Base-by-base conservation (phyloP, 2,797 vertebrate genomes). In the Dendrocincla tyrannina region DNA sequence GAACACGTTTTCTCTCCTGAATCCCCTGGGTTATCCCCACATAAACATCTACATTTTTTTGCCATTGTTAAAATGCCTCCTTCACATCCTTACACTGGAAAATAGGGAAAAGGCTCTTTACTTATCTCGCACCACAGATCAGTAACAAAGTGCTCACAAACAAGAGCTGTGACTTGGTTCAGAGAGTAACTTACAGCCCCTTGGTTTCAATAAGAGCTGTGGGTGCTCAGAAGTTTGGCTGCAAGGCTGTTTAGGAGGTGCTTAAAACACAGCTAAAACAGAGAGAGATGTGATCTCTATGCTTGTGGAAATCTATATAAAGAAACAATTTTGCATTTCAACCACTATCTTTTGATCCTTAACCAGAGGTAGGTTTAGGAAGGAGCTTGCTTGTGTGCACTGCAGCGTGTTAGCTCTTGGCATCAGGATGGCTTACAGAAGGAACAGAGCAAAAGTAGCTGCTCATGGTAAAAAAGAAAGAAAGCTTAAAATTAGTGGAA, bases 261-360 rank as follows among this genome's bases (percentile, higher is more conserved):
- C 25, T 87, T 91, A 64, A 91, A 90, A 81, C 56, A 79, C 47
- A 86, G 52, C 76, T 64, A 55, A 88, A 93, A 52, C 46, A 59
- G 46, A 80, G 49, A 72, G 70, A 56, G 50, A 59, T 86, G 69
- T 70, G 69, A 82, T 84, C 73, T 91, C 73, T 30, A 1, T 20
- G 32, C 44, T 68, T 67, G 76, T 70, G 85, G 79, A 93, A 86
- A 92, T 74, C 66, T 91, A 73, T 49, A 75, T 95, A 89, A 95
- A 66, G 89, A 90, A 95, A 81, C 37, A 56, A 69, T 88, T 86
- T 79, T 92, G 33, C 55, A 18, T 78, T 91, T 88, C 58, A 88
- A 72, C 78, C 72, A 25, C 69, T 56, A 17, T 66, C 85, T 89
- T 89, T 83, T 91, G 72, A 95, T 91, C 76, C 46, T 75, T 88